phyloP scores from a whole-genome alignment of 2,888 invertebrate genomes.

The Cosmorhoe ocellata region DNA sequence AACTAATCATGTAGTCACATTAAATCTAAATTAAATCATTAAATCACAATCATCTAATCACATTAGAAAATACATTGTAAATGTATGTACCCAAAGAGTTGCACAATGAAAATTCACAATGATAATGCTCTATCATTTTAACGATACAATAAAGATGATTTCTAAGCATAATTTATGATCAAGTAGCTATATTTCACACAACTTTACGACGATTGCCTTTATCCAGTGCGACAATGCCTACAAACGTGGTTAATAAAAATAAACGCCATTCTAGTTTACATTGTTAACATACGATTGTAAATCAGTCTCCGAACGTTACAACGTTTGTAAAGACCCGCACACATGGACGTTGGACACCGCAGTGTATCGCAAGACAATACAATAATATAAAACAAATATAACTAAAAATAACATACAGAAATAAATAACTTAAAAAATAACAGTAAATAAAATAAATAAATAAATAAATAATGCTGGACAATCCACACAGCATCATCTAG shows the following conservation, averaged over 20 bases:
- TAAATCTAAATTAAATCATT: no score
- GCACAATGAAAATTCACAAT: constrained; percentile 9
- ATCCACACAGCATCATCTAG: no score
- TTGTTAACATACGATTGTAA: constrained; percentile 39
- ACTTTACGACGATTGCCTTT: constrained; percentile 34
- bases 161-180: constrained; percentile 29
- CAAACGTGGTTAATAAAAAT: constrained; percentile 36
- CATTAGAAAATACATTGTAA: no score
- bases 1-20: no score
- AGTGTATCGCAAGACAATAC: constrained; percentile 1
- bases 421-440: no score
- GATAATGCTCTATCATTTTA: constrained; percentile 18
- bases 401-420: no score
- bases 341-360: not conserved
- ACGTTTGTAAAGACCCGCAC: constrained; percentile 29
- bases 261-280: constrained; percentile 36
- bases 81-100: constrained; percentile 5
- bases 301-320: constrained; percentile 44
- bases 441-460: no score
- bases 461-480: no score
- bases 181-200: constrained; percentile 26
- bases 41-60: not conserved
- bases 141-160: constrained; percentile 19
- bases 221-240: constrained; percentile 34
- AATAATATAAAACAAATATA: no score